These are phyloP conservation scores for Apamea monoglypha DNA, from an alignment of 2,888 invertebrate genomes.

Conservation along the genomic window DNA sequence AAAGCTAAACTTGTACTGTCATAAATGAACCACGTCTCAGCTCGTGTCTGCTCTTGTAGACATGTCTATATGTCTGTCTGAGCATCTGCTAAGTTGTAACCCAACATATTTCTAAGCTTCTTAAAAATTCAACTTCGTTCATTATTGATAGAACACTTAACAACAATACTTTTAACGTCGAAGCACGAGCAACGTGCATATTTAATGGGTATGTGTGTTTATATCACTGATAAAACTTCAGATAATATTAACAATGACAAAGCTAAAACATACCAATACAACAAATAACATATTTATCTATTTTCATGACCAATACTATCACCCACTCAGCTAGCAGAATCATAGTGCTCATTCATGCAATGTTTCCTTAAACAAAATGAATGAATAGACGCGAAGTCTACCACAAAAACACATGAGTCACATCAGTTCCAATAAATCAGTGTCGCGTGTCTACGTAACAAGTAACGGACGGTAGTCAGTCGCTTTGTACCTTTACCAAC, in stretches of 20 bases:
- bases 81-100: conserved; percentile 13
- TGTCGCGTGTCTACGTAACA: conserved; percentile 38
- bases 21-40: conserved; percentile 48
- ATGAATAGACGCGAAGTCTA: conserved; percentile 62
- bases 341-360: conserved; percentile 32
- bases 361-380: conserved; percentile 51
- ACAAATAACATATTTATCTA: conserved; percentile 25
- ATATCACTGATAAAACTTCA: conserved; percentile 1
- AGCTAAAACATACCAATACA: background rate
- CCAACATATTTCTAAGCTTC: conserved; percentile 34
- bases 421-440: conserved; percentile 58
- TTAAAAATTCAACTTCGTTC: conserved; percentile 32
- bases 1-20: conserved; percentile 32
- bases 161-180: background rate
- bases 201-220: background rate
- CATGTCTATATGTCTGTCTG: conserved; percentile 15
- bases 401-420: conserved; percentile 63
- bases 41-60: conserved; percentile 33
- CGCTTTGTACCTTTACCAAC: conserved; percentile 23
- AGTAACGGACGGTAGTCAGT: conserved; percentile 18
- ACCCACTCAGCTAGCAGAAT: conserved; percentile 26
- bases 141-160: conserved; percentile 5
- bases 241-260: conserved; percentile 1
- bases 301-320: conserved; percentile 22
- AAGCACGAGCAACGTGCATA: background rate